Conservation (phyloP, 2,113 vertebrate genomes). For the Castor canadensis region DNA sequence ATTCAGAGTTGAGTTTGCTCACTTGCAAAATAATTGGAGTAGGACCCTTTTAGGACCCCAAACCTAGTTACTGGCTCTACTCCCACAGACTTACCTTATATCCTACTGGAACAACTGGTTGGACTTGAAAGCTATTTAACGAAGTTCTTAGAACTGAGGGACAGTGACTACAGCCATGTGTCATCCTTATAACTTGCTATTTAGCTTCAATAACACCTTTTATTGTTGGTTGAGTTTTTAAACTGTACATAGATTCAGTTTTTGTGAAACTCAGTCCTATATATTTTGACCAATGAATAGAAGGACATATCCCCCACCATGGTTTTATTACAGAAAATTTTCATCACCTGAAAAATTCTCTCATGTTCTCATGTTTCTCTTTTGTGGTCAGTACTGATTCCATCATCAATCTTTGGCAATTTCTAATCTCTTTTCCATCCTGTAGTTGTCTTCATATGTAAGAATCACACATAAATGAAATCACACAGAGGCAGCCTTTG, state of each 20-base stretch:
- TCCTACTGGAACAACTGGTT: rapidly evolving
- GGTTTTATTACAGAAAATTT: background rate
- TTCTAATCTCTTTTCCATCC: background rate
- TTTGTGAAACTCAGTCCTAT: background rate
- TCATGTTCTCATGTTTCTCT: background rate
- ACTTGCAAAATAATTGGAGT: background rate
- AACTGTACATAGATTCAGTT: background rate
- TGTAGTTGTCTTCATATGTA: background rate
- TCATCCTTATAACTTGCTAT: too few species aligned
- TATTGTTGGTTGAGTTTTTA: background rate
- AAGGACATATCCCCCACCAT: background rate
- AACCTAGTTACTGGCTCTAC: background rate
- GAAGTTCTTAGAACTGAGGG: background rate
- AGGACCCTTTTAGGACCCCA: background rate
- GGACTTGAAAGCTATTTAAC: background rate
- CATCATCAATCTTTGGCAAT: too few species aligned
- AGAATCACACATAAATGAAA: background rate
- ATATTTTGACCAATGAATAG: background rate
- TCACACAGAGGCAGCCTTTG: background rate
- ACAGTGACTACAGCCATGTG: background rate
- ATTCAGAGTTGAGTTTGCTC: background rate
- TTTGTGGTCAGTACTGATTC: background rate
- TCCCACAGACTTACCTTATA: rapidly evolving
- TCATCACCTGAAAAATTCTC: background rate
- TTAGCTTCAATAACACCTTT: background rate